Evolutionary conservation across 2,113 vertebrate genomes (phyloP).

Genomic region (Engystomops pustulosus): DNA sequence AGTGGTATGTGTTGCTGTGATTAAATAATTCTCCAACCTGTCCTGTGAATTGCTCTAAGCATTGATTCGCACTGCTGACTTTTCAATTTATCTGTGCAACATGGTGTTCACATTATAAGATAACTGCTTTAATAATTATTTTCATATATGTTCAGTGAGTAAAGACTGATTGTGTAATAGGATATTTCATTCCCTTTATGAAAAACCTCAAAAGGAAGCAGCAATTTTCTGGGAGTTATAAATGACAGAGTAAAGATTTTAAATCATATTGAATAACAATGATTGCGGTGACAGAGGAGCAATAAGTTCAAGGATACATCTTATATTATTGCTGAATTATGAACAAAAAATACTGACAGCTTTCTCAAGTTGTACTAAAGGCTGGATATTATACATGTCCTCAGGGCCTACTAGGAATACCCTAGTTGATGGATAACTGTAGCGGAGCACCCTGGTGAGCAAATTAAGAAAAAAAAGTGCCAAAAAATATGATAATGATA

Average conservation of each 20-base stretch:
- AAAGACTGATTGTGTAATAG: conserved; percentile 18
- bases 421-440: conserved; percentile 37
- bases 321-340: conserved; percentile 31
- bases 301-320: conserved; percentile 35
- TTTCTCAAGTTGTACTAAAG: conserved; percentile 28
- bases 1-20: not conserved
- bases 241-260: conserved; percentile 25
- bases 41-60: conserved; percentile 8
- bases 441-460: conserved; percentile 4
- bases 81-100: conserved; percentile 34
- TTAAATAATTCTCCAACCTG: conserved; percentile 6
- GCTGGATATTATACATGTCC: conserved; percentile 12
- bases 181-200: not conserved
- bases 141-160: conserved; percentile 36
- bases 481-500: conserved; percentile 14
- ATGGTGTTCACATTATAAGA: not conserved
- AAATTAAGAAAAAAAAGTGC: not conserved
- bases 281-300: not conserved
- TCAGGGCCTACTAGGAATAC: conserved; percentile 32
- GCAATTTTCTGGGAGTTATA: not conserved
- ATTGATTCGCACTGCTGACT: conserved; percentile 31
- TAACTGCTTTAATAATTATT: conserved; percentile 35
- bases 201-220: not conserved
- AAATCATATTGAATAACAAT: conserved; percentile 44
- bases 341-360: conserved; percentile 40